Conservation (phyloP, 1,140 invertebrate species). For the Diuraphis noxia region DNA sequence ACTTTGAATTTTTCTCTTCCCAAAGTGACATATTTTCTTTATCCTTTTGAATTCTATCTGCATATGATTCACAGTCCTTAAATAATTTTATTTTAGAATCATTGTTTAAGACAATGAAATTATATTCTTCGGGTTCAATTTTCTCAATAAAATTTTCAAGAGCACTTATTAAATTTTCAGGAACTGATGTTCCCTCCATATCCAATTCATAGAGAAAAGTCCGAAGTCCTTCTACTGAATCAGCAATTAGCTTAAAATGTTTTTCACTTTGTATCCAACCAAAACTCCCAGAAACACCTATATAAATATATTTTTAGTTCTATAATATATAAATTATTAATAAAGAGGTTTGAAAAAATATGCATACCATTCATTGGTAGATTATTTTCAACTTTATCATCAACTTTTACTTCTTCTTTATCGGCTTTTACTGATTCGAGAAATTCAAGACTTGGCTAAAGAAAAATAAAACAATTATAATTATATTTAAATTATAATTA, state of each 20-base stretch:
- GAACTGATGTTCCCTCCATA: slow-evolving; percentile 5
- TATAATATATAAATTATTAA: slow-evolving; percentile 22
- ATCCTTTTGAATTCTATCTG: background rate
- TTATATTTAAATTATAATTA: background rate
- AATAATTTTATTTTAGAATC: slow-evolving; percentile 52
- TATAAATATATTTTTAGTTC: background rate
- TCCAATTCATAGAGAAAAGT: slow-evolving; percentile 32
- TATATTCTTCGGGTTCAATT: slow-evolving; percentile 35
- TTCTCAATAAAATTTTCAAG: slow-evolving; percentile 27
- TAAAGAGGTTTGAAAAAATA: background rate
- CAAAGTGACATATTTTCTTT: background rate
- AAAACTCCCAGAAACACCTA: background rate
- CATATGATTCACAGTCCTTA: slow-evolving; percentile 50
- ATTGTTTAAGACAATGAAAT: slow-evolving; percentile 34
- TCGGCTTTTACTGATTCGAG: background rate
- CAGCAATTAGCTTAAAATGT: slow-evolving; percentile 51
- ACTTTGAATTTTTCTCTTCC: slow-evolving; percentile 13
- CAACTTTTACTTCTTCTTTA: background rate
- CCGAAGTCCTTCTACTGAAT: slow-evolving; percentile 45
- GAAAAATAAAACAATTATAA: background rate
- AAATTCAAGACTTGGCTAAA: slow-evolving; percentile 39
- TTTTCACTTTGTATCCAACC: background rate
- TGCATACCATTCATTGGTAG: background rate
- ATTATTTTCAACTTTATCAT: background rate
- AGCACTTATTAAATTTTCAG: slow-evolving; percentile 8